Conservation (phyloP, 2,888 invertebrate genomes). For the Anorthoa munda region DNA sequence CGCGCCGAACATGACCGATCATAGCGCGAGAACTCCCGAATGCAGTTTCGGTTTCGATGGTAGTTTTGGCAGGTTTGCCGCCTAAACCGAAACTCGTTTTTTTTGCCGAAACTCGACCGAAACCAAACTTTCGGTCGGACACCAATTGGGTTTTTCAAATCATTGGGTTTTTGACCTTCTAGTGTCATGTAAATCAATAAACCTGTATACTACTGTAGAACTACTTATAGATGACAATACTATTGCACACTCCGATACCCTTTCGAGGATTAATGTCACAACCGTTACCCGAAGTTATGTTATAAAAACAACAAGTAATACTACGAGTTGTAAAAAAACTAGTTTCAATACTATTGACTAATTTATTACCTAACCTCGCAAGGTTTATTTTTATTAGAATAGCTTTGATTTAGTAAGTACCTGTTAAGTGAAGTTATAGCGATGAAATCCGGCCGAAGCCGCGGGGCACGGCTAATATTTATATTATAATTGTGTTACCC, state of each 20-base stretch:
- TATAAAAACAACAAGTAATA: slow-evolving; percentile 40
- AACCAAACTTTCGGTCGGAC: too few species aligned
- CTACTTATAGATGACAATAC: slow-evolving; percentile 27
- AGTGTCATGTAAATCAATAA: background rate
- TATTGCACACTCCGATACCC: slow-evolving; percentile 12
- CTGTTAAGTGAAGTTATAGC: slow-evolving; percentile 61
- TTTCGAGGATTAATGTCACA: slow-evolving; percentile 40
- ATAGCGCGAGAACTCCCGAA: too few species aligned
- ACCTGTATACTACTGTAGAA: background rate
- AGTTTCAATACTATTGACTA: slow-evolving; percentile 49
- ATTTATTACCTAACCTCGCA: slow-evolving; percentile 57
- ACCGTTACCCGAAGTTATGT: slow-evolving; percentile 23
- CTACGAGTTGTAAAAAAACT: slow-evolving; percentile 43
- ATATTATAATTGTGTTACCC: slow-evolving; percentile 72
- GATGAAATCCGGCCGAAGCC: slow-evolving; percentile 63
- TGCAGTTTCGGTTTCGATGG: too few species aligned
- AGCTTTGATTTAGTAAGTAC: slow-evolving; percentile 64
- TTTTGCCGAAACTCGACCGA: too few species aligned
- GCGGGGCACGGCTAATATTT: slow-evolving; percentile 66
- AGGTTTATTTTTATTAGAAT: slow-evolving; percentile 61
- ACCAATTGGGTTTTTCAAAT: too few species aligned
- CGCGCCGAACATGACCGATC: too few species aligned
- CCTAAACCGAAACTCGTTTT: too few species aligned
- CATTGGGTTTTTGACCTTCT: too few species aligned
- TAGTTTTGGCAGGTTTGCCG: too few species aligned